These are phyloP conservation scores for Mimachlamys varia DNA, from an alignment of 2,888 invertebrate species.

Conservation along the genomic window DNA sequence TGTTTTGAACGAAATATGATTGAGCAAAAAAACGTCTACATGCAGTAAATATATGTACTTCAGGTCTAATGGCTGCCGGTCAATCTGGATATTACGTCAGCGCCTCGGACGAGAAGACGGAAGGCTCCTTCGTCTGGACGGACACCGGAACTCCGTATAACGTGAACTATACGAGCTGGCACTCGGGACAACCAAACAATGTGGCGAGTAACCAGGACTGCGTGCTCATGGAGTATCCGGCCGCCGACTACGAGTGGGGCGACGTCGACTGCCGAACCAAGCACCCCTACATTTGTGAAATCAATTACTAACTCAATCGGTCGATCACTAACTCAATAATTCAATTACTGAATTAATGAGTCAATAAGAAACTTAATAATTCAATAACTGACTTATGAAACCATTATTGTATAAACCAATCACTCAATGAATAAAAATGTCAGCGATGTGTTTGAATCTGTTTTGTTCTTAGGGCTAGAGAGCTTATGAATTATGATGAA, in stretches of 20 bases:
- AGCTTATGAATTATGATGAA: too few species aligned
- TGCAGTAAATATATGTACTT: too few species aligned
- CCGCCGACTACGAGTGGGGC: slow-evolving; percentile 65
- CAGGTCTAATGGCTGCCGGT: slow-evolving; percentile 58
- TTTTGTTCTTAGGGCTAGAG: too few species aligned
- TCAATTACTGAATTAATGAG: too few species aligned
- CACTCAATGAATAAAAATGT: too few species aligned
- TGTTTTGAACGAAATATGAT: too few species aligned
- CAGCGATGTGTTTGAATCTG: too few species aligned
- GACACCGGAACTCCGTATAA: slow-evolving; percentile 58
- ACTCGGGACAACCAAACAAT: slow-evolving; percentile 69
- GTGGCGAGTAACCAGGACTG: slow-evolving; percentile 69
- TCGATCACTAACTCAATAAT: too few species aligned
- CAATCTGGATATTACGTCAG: slow-evolving; percentile 62
- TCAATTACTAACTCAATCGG: not conserved
- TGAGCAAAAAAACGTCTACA: too few species aligned
- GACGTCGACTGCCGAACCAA: slow-evolving; percentile 64
- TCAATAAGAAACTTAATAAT: too few species aligned
- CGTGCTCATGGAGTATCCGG: slow-evolving; percentile 65
- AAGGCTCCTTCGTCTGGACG: slow-evolving; percentile 64
- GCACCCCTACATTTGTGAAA: slow-evolving; percentile 71
- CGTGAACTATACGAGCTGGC: slow-evolving; percentile 63
- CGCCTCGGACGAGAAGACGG: slow-evolving; percentile 61
- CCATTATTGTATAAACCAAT: too few species aligned
- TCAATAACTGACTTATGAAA: too few species aligned